These are phyloP conservation scores for Epinotia ramella DNA, from an alignment of 2,888 invertebrate genomes.

Conservation along the genomic window DNA sequence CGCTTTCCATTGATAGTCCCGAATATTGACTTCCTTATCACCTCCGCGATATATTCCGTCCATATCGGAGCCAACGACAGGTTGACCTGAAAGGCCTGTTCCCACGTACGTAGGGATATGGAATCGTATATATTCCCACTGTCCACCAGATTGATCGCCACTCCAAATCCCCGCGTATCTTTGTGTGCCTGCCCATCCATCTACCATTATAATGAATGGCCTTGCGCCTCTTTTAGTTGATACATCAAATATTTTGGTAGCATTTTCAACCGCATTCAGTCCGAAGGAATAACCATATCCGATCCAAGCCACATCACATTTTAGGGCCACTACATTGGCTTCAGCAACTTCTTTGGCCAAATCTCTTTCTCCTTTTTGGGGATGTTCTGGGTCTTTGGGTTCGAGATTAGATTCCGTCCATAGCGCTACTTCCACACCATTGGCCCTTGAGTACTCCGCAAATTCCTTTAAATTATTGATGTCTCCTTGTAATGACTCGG, in stretches of 20 bases:
- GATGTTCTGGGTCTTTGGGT: conserved; percentile 70
- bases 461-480: conserved; percentile 73
- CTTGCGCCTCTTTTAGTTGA: conserved; percentile 59
- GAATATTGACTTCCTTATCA: conserved; percentile 67
- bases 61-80: conserved; percentile 77
- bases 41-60: conserved; percentile 77
- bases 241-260: conserved; percentile 65
- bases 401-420: conserved; percentile 78
- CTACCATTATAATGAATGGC: conserved; percentile 75
- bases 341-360: conserved; percentile 69
- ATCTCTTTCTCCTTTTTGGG: conserved; percentile 79
- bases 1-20: conserved; percentile 80
- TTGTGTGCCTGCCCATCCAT: conserved; percentile 81
- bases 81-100: conserved; percentile 74
- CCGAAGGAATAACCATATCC: conserved; percentile 77
- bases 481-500: conserved; percentile 73
- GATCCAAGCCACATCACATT: conserved; percentile 81
- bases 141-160: conserved; percentile 77
- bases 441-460: conserved; percentile 64
- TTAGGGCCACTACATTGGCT: conserved; percentile 73
- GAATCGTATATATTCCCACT: conserved; percentile 80
- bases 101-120: conserved; percentile 80
- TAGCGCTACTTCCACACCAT: conserved; percentile 74
- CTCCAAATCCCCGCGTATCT: conserved; percentile 77
- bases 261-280: conserved; percentile 72